Percentiles rank a stretch among this genome's conserved stretches.
Evolutionary conservation across 2,113 vertebrate species (phyloP).

Genomic region (Hippocampus mohnikei): DNA sequence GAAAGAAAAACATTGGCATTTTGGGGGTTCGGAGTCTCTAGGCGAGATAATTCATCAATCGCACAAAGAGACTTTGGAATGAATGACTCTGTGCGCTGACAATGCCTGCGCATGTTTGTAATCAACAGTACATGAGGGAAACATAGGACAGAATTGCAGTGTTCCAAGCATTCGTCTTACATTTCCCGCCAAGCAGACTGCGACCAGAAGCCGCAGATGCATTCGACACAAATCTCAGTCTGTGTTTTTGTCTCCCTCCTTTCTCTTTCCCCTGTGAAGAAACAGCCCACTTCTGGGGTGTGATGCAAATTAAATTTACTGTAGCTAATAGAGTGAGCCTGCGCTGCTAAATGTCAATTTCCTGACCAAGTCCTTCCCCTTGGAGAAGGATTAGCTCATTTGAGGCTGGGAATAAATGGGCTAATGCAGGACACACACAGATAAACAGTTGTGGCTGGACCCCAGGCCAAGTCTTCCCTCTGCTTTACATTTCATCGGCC

Average conservation of each 20-base stretch:
- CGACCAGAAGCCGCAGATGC: constrained; percentile 67
- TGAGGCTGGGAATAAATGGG: constrained; percentile 74
- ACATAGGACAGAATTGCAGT: constrained; percentile 50
- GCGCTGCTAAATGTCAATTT: constrained; percentile 80
- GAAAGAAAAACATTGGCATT: constrained; percentile 49
- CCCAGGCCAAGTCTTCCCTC: constrained; percentile 67
- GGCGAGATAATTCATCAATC: constrained; percentile 60
- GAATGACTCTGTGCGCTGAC: constrained; percentile 55
- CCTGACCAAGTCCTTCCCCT: constrained; percentile 79
- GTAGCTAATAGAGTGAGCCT: constrained; percentile 81
- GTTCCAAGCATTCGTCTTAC: constrained; percentile 58
- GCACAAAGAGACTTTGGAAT: constrained; percentile 52
- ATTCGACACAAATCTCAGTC: constrained; percentile 57
- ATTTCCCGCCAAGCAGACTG: constrained; percentile 66
- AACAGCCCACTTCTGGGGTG: constrained; percentile 72
- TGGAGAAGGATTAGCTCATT: constrained; percentile 79
- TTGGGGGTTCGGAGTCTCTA: constrained; percentile 40
- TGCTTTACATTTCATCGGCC: constrained; percentile 77
- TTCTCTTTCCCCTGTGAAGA: constrained; percentile 50
- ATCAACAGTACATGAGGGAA: constrained; percentile 58
- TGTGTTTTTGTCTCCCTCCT: constrained; percentile 12
- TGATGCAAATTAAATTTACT: constrained; percentile 80
- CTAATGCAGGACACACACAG: constrained; percentile 74
- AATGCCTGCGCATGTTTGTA: constrained; percentile 61
- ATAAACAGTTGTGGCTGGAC: constrained; percentile 73